phyloP scores from a whole-genome alignment of 2,113 vertebrate species.

The Ciconia maguari region DNA sequence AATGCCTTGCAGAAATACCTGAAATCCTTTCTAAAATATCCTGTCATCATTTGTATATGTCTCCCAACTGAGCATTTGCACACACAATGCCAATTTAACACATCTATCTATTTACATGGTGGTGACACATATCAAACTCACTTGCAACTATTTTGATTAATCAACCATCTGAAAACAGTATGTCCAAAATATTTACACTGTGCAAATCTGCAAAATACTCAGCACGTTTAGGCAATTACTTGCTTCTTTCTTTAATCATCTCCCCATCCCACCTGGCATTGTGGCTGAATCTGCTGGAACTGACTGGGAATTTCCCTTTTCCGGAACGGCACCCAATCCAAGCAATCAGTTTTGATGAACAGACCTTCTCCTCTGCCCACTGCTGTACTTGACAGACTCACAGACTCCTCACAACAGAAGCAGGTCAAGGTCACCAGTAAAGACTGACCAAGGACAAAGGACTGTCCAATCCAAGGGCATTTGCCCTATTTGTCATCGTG shows the following conservation, averaged over 20 bases:
- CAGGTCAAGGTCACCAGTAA: conserved; percentile 38
- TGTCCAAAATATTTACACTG: conserved; percentile 34
- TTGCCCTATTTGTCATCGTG: neutral
- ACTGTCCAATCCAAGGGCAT: neutral
- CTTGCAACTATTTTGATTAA: conserved; percentile 49
- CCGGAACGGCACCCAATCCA: neutral
- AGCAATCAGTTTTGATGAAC: conserved; percentile 21
- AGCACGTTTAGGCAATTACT: neutral
- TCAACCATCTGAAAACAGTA: conserved; percentile 49
- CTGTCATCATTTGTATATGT: neutral
- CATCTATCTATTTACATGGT: neutral
- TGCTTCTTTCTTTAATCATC: neutral
- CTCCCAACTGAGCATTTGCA: neutral
- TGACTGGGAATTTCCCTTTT: neutral
- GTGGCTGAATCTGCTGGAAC: neutral
- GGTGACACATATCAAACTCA: conserved; percentile 38
- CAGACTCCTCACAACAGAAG: neutral
- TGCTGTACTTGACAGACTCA: neutral
- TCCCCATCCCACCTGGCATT: conserved; percentile 42
- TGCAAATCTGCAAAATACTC: neutral
- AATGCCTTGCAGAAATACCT: neutral
- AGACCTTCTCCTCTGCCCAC: conserved; percentile 15
- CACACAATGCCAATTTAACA: neutral
- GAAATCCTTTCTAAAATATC: neutral
- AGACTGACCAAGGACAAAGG: neutral